phyloP scores from a whole-genome alignment of 1,140 invertebrate species.

The Catajapyx aquilonaris region DNA sequence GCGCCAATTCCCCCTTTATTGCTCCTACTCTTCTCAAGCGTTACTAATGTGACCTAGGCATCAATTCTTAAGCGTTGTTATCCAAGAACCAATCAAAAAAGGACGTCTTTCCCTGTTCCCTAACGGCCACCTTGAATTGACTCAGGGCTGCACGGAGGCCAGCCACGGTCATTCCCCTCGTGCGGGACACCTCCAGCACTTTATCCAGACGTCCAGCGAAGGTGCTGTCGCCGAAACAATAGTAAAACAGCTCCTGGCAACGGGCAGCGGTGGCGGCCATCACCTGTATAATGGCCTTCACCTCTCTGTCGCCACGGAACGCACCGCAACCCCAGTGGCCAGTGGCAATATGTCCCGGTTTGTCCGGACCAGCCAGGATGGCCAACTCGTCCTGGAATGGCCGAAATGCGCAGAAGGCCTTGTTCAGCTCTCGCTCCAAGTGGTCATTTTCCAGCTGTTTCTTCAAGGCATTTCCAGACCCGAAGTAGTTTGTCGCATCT shows the following conservation, averaged over 20 bases:
- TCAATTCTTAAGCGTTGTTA: too few relatives aligned
- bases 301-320: conserved; percentile 2
- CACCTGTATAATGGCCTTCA: conserved; percentile 5
- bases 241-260: background rate
- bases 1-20: too few relatives aligned
- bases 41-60: too few relatives aligned
- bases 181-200: background rate
- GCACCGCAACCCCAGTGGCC: conserved; percentile 6
- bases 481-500: background rate
- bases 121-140: background rate
- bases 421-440: background rate
- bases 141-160: background rate
- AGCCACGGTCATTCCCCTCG: background rate
- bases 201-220: background rate
- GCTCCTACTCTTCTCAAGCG: too few relatives aligned
- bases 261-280: conserved; percentile 1
- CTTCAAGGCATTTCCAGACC: background rate
- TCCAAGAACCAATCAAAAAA: too few relatives aligned
- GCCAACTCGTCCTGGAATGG: background rate
- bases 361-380: background rate
- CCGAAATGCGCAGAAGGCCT: conserved; percentile 1
- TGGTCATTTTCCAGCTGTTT: background rate
- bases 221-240: conserved; percentile 2
- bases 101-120: too few relatives aligned
- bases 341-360: conserved; percentile 1